Evolutionary conservation across 2,797 vertebrate species (phyloP).

Genomic region (Labroides dimidiatus): DNA sequence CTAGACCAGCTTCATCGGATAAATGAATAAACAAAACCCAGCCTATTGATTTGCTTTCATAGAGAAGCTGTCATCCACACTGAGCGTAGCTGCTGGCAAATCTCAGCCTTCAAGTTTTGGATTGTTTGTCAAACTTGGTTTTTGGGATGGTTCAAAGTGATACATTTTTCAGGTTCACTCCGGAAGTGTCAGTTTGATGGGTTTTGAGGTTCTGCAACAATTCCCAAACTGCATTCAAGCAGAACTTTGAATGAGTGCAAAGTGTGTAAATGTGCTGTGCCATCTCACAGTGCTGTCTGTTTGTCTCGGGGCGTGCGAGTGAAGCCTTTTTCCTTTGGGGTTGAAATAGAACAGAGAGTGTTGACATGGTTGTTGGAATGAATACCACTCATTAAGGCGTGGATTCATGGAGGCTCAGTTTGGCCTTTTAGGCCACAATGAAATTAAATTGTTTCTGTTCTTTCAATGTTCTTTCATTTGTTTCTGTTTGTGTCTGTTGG

Average conservation of each 20-base stretch:
- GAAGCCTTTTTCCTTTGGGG: constrained; percentile 51
- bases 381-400: constrained; percentile 43
- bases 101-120: constrained; percentile 39
- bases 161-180: constrained; percentile 58
- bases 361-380: constrained; percentile 63
- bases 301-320: constrained; percentile 50
- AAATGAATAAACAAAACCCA: constrained; percentile 54
- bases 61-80: constrained; percentile 33
- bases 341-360: constrained; percentile 60
- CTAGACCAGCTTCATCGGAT: constrained; percentile 41
- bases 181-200: constrained; percentile 64
- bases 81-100: constrained; percentile 32
- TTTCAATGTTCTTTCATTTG: not conserved
- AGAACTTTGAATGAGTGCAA: constrained; percentile 59
- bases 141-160: constrained; percentile 39
- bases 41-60: constrained; percentile 62
- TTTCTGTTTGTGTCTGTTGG: constrained; percentile 24
- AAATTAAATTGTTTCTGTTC: not conserved
- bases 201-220: constrained; percentile 50
- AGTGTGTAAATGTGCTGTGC: constrained; percentile 63
- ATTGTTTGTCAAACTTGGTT: constrained; percentile 41
- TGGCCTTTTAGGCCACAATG: constrained; percentile 53
- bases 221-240: constrained; percentile 56
- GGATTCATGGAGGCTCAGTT: constrained; percentile 10
- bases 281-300: constrained; percentile 60